Base-by-base conservation (phyloP, 2,888 invertebrate species). In the Rhaphigaster nebulosa region DNA sequence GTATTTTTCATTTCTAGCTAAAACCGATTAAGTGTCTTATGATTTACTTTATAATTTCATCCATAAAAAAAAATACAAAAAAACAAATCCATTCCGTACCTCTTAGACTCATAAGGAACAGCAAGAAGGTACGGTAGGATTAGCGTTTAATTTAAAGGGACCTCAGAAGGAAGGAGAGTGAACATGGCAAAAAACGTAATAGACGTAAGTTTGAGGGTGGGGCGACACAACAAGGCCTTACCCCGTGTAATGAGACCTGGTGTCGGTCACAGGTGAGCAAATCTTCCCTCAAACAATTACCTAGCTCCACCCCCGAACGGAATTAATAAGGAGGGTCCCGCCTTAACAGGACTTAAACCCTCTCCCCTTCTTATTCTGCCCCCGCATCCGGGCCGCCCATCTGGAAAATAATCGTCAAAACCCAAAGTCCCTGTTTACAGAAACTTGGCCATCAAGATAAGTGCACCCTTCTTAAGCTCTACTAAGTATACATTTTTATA, bases 401-500 rank as follows among this genome's bases (percentile, higher is more conserved):
- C 91, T 90, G 90, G 91, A 91, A 91, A 91, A 91, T 91, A 87
- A 91, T 91, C 90, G 76, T 90, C 45, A 91, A 91, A 84, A 90
- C 87, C 90, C 90, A 34, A 52, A 90, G 87, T 56, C 84, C 70
- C 60, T 89, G 89, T 89, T 84, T 91, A 91, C 87, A 60, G 90
- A 91, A 91, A 91, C 91, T 91, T 91, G 90, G 91, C 89, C 91
- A 91, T 91, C 91, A 91, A 91, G 91, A 91, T 91, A 91, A 90
- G 87, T 90, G 84, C 90, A 80, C 84, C 84, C 65, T 90, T 50
- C 54, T 80, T 84, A 90, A 90, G 90, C 90, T 29, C 18, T 80
- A 38, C 90, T 84, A 89, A 89, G 89, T 89, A 89, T 41, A 89
- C 38, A 80, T 80, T 65, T 89, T 89, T 89, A 50, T 88, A 60